Evolutionary conservation across 1,140 invertebrate species (phyloP).

Genomic region (Penaeus chinensis): DNA sequence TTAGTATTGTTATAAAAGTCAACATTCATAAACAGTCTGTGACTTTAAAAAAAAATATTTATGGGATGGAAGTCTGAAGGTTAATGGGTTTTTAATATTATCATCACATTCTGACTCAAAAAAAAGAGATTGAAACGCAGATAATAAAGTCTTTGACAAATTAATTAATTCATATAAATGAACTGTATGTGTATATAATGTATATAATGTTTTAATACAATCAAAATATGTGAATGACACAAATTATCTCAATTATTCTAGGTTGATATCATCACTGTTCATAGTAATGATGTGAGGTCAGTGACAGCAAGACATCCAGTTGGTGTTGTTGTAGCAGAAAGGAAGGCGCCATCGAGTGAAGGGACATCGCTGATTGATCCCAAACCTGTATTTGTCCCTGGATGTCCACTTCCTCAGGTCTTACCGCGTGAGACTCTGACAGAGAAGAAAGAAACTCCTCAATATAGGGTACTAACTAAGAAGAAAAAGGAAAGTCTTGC

Average conservation of each 20-base stretch:
- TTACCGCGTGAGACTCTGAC: background rate
- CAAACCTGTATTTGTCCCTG: slow-evolving; percentile 27
- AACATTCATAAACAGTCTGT: too few relatives aligned
- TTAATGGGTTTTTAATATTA: too few relatives aligned
- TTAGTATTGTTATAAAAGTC: too few relatives aligned
- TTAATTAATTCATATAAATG: too few relatives aligned
- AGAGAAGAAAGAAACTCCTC: background rate
- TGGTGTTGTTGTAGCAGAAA: slow-evolving; percentile 37
- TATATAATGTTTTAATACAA: background rate
- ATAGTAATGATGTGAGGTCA: slow-evolving; percentile 25
- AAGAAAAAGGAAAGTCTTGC: background rate
- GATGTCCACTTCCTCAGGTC: slow-evolving; percentile 32
- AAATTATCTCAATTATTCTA: background rate
- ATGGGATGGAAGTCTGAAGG: too few relatives aligned
- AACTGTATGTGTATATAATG: too few relatives aligned
- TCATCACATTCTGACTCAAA: too few relatives aligned
- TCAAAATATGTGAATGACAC: background rate
- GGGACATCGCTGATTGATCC: background rate
- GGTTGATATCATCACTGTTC: slow-evolving; percentile 34
- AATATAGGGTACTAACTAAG: background rate
- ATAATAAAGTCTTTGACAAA: too few relatives aligned
- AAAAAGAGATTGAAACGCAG: too few relatives aligned
- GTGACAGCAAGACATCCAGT: slow-evolving; percentile 38
- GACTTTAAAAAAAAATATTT: too few relatives aligned
- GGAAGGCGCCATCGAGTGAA: background rate